Percentiles rank a stretch among this genome's conserved stretches.
phyloP scores from a whole-genome alignment of 2,888 invertebrate species.

The Acanthopleura granulata region DNA sequence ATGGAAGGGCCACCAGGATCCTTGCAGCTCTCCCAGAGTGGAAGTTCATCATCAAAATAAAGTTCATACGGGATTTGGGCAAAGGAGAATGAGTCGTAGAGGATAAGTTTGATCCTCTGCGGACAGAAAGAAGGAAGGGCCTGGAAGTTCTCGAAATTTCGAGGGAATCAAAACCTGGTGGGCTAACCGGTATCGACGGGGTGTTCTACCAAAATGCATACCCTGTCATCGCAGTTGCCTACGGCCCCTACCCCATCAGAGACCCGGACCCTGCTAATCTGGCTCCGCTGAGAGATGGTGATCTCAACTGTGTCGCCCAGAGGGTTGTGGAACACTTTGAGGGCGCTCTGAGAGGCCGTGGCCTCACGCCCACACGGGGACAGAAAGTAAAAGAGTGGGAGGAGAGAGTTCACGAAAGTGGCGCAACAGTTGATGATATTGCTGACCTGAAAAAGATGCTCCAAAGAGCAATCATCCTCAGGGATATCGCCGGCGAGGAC shows the following conservation, averaged over 20 bases:
- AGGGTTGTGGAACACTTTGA: slow-evolving; percentile 28
- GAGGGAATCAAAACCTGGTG: not conserved
- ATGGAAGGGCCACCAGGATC: slow-evolving; percentile 10
- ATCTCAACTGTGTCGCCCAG: slow-evolving; percentile 24
- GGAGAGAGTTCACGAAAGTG: slow-evolving; percentile 27
- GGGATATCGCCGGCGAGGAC: slow-evolving; percentile 25
- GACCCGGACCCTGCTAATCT: slow-evolving; percentile 21
- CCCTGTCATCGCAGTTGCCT: slow-evolving; percentile 21
- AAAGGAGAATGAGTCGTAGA: slow-evolving; percentile 18
- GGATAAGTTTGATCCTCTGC: not conserved
- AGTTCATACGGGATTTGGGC: slow-evolving; percentile 20
- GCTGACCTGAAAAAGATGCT: slow-evolving; percentile 26
- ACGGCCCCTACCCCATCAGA: slow-evolving; percentile 21
- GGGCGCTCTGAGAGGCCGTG: slow-evolving; percentile 19
- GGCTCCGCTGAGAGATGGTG: slow-evolving; percentile 18
- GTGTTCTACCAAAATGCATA: no score
- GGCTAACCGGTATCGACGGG: not conserved
- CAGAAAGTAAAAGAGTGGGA: slow-evolving; percentile 22
- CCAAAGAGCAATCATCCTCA: slow-evolving; percentile 22
- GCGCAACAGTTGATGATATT: slow-evolving; percentile 25
- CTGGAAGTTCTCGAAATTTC: slow-evolving; percentile 15
- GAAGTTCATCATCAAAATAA: slow-evolving; percentile 19
- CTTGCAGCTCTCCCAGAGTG: slow-evolving; percentile 16
- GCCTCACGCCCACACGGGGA: slow-evolving; percentile 11
- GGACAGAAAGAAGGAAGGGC: slow-evolving; percentile 15